A percentile compares a stretch with the other conserved stretches of the same genome.
Conservation (phyloP, 1,140 invertebrate genomes). For the Lethocerus indicus region DNA sequence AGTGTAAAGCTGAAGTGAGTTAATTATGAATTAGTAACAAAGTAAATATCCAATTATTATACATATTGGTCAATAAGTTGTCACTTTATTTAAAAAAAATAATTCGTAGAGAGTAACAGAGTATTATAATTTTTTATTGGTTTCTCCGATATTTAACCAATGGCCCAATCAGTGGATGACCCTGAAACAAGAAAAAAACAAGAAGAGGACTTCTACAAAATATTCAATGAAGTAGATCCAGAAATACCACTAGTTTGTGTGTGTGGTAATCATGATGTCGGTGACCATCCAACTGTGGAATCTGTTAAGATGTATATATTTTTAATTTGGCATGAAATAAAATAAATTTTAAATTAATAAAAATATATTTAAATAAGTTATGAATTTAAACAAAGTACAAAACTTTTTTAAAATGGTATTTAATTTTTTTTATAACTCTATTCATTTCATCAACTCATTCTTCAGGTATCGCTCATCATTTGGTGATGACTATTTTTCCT, state of each 20-base stretch:
- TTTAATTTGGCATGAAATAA: not conserved
- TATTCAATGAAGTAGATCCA: slow-evolving; percentile 26
- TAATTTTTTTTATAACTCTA: not conserved
- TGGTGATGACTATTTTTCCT: slow-evolving; percentile 38
- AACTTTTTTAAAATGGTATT: not conserved
- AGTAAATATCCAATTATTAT: too few species aligned
- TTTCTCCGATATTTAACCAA: too few species aligned
- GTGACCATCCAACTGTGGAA: slow-evolving; percentile 28
- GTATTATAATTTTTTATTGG: too few species aligned
- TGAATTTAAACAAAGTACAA: too few species aligned
- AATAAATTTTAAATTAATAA: not conserved
- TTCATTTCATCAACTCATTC: not conserved
- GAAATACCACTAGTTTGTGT: slow-evolving; percentile 33
- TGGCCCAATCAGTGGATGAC: too few species aligned
- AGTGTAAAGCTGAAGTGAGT: too few species aligned
- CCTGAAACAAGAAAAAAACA: slow-evolving; percentile 23
- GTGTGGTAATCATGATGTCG: slow-evolving; percentile 40
- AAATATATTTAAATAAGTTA: not conserved
- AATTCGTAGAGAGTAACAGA: too few species aligned
- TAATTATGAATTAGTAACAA: too few species aligned
- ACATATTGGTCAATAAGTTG: too few species aligned
- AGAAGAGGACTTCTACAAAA: slow-evolving; percentile 26
- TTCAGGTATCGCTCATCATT: slow-evolving; percentile 26
- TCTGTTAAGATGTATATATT: slow-evolving; percentile 21
- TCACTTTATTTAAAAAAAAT: too few species aligned